These are phyloP conservation scores for Macrotus californicus DNA, from an alignment of 2,113 vertebrate genomes.

Conservation along the genomic window DNA sequence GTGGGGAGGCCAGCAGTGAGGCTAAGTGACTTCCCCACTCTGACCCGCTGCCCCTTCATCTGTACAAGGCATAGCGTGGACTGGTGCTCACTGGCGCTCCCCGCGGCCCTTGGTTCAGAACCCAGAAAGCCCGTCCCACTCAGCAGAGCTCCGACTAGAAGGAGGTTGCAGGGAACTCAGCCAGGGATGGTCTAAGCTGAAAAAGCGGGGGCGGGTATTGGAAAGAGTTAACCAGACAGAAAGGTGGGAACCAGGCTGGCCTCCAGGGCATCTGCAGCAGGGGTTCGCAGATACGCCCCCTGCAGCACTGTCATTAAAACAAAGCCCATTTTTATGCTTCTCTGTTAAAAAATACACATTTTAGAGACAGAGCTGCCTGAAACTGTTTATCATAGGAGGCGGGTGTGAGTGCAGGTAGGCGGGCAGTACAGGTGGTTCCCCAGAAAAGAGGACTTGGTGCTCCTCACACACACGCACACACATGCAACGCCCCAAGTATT, in stretches of 20 bases:
- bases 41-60: background rate
- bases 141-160: background rate
- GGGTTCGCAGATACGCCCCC: background rate
- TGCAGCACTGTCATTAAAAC: background rate
- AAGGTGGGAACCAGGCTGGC: background rate
- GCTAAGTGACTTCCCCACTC: background rate
- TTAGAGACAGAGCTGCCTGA: background rate
- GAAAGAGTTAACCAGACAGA: background rate
- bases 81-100: background rate
- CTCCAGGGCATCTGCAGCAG: background rate
- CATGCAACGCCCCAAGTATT: background rate
- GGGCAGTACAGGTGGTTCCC: background rate
- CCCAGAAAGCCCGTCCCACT: background rate
- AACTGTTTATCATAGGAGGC: background rate
- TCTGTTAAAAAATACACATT: background rate
- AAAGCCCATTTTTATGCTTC: background rate
- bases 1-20: background rate
- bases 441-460: background rate
- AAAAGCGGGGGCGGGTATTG: background rate
- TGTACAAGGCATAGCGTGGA: background rate
- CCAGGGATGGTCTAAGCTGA: background rate
- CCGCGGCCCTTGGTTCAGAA: background rate
- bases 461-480: background rate
- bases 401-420: background rate
- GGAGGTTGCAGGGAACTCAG: background rate